Conservation (phyloP, 2,113 vertebrate species). For the Brachyistius frenatus region DNA sequence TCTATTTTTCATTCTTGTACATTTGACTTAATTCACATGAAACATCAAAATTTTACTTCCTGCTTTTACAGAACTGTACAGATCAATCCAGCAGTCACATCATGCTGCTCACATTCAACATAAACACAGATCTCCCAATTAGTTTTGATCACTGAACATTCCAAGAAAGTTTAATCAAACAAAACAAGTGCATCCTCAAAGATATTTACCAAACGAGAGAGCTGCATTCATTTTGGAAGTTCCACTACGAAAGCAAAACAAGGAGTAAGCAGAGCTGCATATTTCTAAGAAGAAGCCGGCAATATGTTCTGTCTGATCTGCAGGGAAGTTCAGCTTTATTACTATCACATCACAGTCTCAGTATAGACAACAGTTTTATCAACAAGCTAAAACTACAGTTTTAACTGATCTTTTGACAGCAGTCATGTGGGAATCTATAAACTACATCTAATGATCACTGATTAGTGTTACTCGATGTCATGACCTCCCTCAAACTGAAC, state of each 20-base stretch:
- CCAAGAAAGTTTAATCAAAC: not conserved
- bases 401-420: not conserved
- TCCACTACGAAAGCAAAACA: not conserved
- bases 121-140: slow-evolving; percentile 15
- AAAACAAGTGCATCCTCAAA: not conserved
- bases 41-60: not conserved
- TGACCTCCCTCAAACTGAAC: not conserved
- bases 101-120: not conserved
- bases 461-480: not conserved
- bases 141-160: not conserved
- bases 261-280: not conserved
- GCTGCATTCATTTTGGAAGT: not conserved
- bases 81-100: not conserved
- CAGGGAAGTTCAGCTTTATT: not conserved
- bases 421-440: not conserved
- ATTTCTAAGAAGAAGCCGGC: not conserved
- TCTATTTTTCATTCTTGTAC: no score
- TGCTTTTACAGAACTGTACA: not conserved
- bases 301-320: not conserved
- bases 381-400: not conserved
- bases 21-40: no score
- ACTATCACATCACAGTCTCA: not conserved
- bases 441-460: not conserved
- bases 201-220: not conserved
- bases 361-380: not conserved